Percentiles rank a stretch among this genome's conserved stretches.
Conservation (phyloP, 2,888 invertebrate genomes). For the Abscondita cerata region DNA sequence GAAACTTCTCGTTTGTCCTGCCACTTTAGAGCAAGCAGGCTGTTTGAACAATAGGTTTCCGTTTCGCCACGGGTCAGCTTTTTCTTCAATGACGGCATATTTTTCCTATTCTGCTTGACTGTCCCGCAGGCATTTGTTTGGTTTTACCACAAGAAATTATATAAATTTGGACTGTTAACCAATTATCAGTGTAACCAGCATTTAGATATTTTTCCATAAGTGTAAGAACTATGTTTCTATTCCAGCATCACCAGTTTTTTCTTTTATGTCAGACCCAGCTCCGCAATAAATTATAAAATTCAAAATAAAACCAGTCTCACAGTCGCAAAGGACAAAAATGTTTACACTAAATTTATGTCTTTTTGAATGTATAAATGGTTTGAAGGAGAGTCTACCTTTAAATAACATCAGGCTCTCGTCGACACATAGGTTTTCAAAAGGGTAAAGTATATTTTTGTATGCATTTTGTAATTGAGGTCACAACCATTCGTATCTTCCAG, state of each 20-base stretch:
- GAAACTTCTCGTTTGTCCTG: constrained; percentile 45
- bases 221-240: constrained; percentile 34
- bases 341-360: constrained; percentile 39
- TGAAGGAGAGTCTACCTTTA: constrained; percentile 35
- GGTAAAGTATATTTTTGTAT: constrained; percentile 21
- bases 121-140: constrained; percentile 42
- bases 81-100: constrained; percentile 36
- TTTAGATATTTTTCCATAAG: constrained; percentile 34
- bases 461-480: constrained; percentile 15
- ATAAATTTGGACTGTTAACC: constrained; percentile 42
- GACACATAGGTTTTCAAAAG: constrained; percentile 36
- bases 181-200: constrained; percentile 41
- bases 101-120: constrained; percentile 38
- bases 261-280: constrained; percentile 17
- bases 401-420: constrained; percentile 36
- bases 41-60: constrained; percentile 3
- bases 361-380: constrained; percentile 35
- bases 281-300: constrained; percentile 42
- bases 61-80: not conserved
- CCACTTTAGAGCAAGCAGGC: constrained; percentile 46
- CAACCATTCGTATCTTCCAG: not conserved
- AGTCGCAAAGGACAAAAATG: constrained; percentile 43
- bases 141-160: constrained; percentile 10
- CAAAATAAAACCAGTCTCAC: constrained; percentile 39
- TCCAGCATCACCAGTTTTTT: constrained; percentile 18